Evolutionary conservation across 2,113 vertebrate genomes (phyloP).

Genomic region (Nothobranchius kuhntae): DNA sequence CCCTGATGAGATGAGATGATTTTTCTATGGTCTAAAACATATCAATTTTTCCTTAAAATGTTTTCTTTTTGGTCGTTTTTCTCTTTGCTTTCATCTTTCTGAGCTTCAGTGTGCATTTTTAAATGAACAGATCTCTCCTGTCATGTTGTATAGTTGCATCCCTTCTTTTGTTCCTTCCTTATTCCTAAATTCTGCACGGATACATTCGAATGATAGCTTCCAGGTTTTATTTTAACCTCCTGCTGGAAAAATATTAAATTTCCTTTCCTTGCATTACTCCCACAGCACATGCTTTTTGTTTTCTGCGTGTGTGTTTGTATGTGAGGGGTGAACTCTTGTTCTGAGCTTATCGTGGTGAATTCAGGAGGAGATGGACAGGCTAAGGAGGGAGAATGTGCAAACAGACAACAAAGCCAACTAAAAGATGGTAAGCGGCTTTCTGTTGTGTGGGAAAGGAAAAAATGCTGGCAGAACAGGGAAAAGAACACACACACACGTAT

Average conservation of each 20-base stretch:
- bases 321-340: constrained; percentile 23
- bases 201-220: not conserved
- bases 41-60: not conserved
- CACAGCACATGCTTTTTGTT: constrained; percentile 17
- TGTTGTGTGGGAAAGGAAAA: constrained; percentile 19
- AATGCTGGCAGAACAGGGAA: constrained; percentile 4
- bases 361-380: constrained; percentile 50
- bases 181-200: not conserved
- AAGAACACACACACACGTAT: constrained; percentile 8
- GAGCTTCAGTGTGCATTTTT: not conserved
- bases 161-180: not conserved
- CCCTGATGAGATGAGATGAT: not conserved
- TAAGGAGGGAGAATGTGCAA: constrained; percentile 30
- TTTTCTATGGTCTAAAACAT: constrained; percentile 1
- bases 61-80: not conserved
- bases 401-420: constrained; percentile 33
- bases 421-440: constrained; percentile 58
- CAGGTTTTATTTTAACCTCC: not conserved
- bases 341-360: constrained; percentile 48
- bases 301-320: constrained; percentile 22
- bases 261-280: not conserved
- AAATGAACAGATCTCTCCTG: not conserved
- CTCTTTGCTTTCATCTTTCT: not conserved
- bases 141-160: not conserved
- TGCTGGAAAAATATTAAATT: not conserved